Conservation (phyloP, 2,797 vertebrate species). For the Tadarida brasiliensis region DNA sequence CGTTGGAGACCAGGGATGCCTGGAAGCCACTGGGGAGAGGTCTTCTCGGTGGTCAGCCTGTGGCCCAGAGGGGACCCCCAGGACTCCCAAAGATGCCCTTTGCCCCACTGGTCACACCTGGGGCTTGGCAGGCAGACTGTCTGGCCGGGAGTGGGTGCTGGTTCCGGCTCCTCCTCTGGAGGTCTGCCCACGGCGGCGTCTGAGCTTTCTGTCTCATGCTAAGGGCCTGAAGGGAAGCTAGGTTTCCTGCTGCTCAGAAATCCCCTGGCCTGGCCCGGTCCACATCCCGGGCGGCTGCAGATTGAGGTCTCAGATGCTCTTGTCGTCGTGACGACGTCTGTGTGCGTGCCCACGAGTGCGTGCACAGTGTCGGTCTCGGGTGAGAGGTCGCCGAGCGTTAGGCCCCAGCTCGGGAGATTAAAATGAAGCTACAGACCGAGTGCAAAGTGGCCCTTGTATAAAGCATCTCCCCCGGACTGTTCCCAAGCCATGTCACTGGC, state of each 20-base stretch:
- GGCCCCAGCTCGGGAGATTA: not conserved
- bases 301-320: not conserved
- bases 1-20: not conserved
- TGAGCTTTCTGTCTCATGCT: not conserved
- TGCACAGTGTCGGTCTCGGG: not conserved
- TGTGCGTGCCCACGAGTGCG: fast-evolving
- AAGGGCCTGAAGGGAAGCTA: constrained; percentile 21
- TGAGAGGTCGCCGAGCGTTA: not conserved
- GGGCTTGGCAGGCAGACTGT: not conserved
- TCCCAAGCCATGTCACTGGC: not conserved
- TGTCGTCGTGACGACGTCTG: fast-evolving
- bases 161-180: not conserved
- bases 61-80: not conserved
- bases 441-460: not conserved
- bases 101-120: not conserved
- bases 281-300: fast-evolving
- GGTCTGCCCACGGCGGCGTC: not conserved
- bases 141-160: not conserved
- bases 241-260: constrained; percentile 52
- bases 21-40: not conserved
- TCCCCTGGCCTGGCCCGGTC: not conserved
- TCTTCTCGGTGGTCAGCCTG: not conserved
- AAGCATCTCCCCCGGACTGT: not conserved
- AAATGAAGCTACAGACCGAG: not conserved
- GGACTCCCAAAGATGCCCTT: not conserved